Evolutionary conservation across 2,113 vertebrate species (phyloP).

Genomic region (Melanostigma gelatinosum): DNA sequence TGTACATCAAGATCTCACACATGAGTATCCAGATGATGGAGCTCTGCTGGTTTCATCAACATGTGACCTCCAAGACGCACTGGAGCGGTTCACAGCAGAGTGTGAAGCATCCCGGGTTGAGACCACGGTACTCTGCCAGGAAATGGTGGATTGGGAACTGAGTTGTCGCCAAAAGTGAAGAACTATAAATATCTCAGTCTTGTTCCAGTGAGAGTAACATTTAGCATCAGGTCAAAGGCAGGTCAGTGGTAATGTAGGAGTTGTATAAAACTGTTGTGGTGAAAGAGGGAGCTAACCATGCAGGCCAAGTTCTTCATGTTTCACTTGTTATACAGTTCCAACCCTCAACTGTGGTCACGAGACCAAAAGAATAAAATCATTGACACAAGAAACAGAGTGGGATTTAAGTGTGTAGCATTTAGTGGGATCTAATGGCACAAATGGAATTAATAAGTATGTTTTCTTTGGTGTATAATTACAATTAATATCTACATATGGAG

Average conservation of each 20-base stretch:
- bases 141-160: not conserved
- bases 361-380: not conserved
- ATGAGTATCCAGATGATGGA: not conserved
- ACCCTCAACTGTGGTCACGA: not conserved
- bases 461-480: not conserved
- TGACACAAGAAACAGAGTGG: not conserved
- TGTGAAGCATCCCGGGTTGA: conserved; percentile 11
- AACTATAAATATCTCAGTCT: not conserved
- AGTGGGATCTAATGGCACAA: not conserved
- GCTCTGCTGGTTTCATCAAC: not conserved
- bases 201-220: not conserved
- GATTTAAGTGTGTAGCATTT: not conserved
- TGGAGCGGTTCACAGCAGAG: conserved; percentile 1
- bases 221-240: not conserved
- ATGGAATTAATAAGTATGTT: not conserved
- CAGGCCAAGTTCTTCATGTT: not conserved
- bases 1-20: not conserved
- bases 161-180: not conserved
- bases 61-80: conserved; percentile 6
- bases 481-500: not conserved
- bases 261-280: not conserved
- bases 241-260: not conserved
- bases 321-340: not conserved
- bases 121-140: not conserved
- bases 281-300: too few relatives aligned